Evolutionary conservation across 2,797 vertebrate genomes (phyloP), one percentile per base, ranked within the genome.

Genomic region (Cheirogaleus major): DNA sequence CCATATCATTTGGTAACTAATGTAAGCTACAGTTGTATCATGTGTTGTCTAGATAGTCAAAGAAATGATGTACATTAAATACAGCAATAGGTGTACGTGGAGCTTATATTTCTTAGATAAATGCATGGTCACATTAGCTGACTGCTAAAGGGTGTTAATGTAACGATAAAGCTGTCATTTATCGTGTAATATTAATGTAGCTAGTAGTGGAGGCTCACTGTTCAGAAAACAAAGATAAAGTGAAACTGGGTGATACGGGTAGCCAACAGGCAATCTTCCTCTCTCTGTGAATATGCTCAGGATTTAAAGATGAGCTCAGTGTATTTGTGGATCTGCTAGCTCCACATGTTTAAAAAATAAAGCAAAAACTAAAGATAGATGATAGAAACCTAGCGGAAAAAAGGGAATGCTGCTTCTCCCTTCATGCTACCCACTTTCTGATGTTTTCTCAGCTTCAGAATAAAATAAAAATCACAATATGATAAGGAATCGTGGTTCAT

Each of bases 211-310:
- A 80, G 18, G 23, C 35, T 91, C 48, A 9, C 72, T 72, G 7
- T 70, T 97, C 50, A 67, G 86, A 91, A 96, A 94, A 80, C 69
- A 91, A 85, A 95, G 92, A 83, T 79, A 52, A 93, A 93, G 35
- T 57, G 22, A 82, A 83, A 35, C 50, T 61, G 27, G 30, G 45
- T 59, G 57, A 76, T 52, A 27, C 7, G 12, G 50, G 5, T 43
- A 92, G 81, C 88, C 70, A 93, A 45, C 0, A 0, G 84, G 32
- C 10, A 45, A 23, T 76, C 50, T 88, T 94, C 85, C 25, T 93
- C 2, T 94, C n/a, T 35, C 2, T 41, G 76, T 18, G 57, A 91
- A 73, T 65, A 75, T 45, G 35, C 17, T 78, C 30, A 57, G 63
- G 20, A 90, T 82, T 57, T 85, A 78, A 91, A 86, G 61, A 55